phyloP scores from a whole-genome alignment of 2,888 invertebrate species.

The Epistrophe eligans region DNA sequence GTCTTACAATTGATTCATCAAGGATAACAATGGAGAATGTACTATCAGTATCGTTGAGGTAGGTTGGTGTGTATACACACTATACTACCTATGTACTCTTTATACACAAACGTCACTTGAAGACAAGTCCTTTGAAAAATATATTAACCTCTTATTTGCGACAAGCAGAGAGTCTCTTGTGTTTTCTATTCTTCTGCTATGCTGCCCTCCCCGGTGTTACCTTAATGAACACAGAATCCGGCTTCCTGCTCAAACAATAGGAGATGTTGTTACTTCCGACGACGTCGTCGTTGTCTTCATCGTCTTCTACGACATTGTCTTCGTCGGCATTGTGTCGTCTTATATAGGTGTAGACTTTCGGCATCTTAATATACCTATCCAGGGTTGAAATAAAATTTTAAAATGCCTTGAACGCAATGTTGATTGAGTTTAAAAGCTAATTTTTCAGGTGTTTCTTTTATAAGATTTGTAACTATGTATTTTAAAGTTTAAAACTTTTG shows the following conservation, averaged over 20 bases:
- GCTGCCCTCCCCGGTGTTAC: slow-evolving; percentile 9
- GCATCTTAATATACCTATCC: slow-evolving; percentile 8
- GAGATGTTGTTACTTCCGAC: slow-evolving; percentile 68
- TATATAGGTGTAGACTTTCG: slow-evolving; percentile 14
- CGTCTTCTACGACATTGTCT: slow-evolving; percentile 14
- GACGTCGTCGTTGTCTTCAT: slow-evolving; percentile 50
- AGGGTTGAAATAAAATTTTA: not conserved
- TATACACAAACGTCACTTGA: slow-evolving; percentile 33
- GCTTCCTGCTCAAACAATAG: slow-evolving; percentile 53
- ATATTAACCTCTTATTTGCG: slow-evolving; percentile 71
- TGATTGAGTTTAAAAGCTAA: no score
- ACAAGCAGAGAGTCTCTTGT: slow-evolving; percentile 26
- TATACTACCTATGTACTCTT: not conserved
- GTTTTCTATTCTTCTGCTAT: slow-evolving; percentile 21
- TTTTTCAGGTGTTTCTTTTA: no score
- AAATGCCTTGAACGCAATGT: not conserved
- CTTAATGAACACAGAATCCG: slow-evolving; percentile 62
- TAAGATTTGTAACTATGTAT: no score
- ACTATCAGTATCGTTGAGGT: slow-evolving; percentile 41
- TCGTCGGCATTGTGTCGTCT: not conserved
- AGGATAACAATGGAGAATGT: slow-evolving; percentile 68
- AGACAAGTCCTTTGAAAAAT: slow-evolving; percentile 58
- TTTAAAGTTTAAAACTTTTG: no score
- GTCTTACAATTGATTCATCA: slow-evolving; percentile 74
- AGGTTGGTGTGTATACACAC: slow-evolving; percentile 20